Conservation (phyloP, 2,888 invertebrate genomes). For the Incurvaria masculella region DNA sequence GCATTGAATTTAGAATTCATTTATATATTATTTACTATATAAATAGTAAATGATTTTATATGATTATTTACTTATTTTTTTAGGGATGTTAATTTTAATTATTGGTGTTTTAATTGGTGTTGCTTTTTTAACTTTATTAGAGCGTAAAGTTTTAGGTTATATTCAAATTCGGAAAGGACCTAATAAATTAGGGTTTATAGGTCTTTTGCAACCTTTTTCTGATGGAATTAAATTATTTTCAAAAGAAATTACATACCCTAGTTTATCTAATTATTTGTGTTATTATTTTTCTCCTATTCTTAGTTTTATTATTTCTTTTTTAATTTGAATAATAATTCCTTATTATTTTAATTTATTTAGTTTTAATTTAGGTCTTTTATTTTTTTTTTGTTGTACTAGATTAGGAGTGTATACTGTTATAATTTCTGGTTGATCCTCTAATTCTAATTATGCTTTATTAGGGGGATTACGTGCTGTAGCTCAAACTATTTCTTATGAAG, state of each 20-base stretch:
- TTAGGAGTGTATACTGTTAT: conserved; percentile 63
- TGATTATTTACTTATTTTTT: conserved; percentile 33
- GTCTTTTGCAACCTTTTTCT: conserved; percentile 66
- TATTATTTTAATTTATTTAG: conserved; percentile 50
- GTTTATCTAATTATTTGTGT: conserved; percentile 56
- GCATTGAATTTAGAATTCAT: no score
- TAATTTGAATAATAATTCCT: conserved; percentile 58
- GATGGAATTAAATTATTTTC: conserved; percentile 72
- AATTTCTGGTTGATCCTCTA: conserved; percentile 66
- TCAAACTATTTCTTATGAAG: no score
- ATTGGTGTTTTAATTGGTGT: no score
- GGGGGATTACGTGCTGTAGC: conserved; percentile 65
- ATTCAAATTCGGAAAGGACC: conserved; percentile 73
- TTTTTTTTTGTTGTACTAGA: conserved; percentile 63
- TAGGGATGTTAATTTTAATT: conserved; percentile 50
- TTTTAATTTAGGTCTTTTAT: conserved; percentile 59
- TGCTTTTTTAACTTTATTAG: conserved; percentile 69
- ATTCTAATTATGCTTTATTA: conserved; percentile 70
- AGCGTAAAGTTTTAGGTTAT: conserved; percentile 71
- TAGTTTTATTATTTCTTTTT: conserved; percentile 57
- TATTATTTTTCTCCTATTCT: conserved; percentile 61
- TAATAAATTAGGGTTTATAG: conserved; percentile 63
- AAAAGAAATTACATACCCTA: conserved; percentile 59
- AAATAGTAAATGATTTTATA: no score
- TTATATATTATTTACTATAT: no score